phyloP scores from a whole-genome alignment of 2,888 invertebrate species.

The Cepaea hortensis region DNA sequence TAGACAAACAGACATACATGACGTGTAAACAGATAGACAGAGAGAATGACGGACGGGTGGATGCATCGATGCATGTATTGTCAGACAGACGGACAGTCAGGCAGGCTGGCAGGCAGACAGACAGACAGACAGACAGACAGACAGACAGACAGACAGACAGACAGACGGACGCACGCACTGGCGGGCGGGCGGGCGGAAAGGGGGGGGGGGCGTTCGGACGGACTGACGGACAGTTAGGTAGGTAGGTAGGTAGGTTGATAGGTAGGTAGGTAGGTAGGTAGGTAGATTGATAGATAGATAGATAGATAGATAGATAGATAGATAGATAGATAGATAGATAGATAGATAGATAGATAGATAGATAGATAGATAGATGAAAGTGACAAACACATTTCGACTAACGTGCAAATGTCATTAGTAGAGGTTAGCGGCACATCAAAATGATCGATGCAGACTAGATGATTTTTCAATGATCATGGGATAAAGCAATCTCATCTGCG shows the following conservation, averaged over 20 bases:
- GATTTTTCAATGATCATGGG: slow-evolving; percentile 11
- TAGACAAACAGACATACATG: neutral
- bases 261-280: neutral
- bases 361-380: neutral
- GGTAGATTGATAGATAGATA: neutral
- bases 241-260: neutral
- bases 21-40: neutral
- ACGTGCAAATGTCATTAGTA: neutral
- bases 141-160: neutral
- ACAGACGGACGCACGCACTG: too few relatives aligned
- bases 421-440: slow-evolving; percentile 3
- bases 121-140: neutral
- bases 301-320: neutral
- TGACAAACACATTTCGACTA: neutral
- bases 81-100: neutral
- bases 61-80: neutral
- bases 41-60: neutral
- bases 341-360: neutral
- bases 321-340: neutral
- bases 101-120: neutral
- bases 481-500: slow-evolving; percentile 20
- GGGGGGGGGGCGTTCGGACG: too few relatives aligned
- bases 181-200: too few relatives aligned
- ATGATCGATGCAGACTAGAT: neutral
- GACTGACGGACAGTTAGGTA: neutral